These are phyloP conservation scores for Chrysemys picta DNA, from an alignment of 2,113 vertebrate species.

Conservation along the genomic window DNA sequence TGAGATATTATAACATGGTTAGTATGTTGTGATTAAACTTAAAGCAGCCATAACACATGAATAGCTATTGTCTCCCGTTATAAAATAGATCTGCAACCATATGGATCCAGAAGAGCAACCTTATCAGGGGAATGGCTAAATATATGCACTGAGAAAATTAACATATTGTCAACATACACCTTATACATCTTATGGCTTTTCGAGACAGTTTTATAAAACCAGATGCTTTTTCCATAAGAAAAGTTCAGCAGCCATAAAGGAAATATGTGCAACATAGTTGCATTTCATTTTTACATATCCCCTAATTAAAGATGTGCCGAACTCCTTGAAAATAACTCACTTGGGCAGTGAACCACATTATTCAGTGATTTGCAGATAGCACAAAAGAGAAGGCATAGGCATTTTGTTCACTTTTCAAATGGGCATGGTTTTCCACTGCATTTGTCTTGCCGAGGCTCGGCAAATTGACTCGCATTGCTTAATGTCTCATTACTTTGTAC, in stretches of 20 bases:
- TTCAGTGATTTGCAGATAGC: slow-evolving; percentile 55
- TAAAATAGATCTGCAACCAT: not conserved
- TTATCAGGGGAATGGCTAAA: not conserved
- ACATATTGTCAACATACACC: slow-evolving; percentile 29
- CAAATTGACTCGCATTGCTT: slow-evolving; percentile 55
- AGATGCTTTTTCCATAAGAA: slow-evolving; percentile 59
- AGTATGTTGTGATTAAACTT: not conserved
- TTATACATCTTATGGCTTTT: slow-evolving; percentile 41
- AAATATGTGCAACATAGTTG: slow-evolving; percentile 46
- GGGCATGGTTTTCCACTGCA: not conserved
- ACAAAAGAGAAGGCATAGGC: slow-evolving; percentile 48
- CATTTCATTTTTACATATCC: slow-evolving; percentile 72
- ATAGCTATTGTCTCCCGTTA: not conserved
- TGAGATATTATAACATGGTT: not conserved
- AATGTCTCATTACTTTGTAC: slow-evolving; percentile 21
- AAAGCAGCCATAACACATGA: not conserved
- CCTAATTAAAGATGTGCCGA: slow-evolving; percentile 74
- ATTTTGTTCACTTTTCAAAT: slow-evolving; percentile 44
- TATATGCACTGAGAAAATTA: not conserved
- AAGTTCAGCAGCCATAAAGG: slow-evolving; percentile 63
- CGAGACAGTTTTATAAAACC: slow-evolving; percentile 69
- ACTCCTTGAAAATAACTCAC: slow-evolving; percentile 59
- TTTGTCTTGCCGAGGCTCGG: slow-evolving; percentile 23
- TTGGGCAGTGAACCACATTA: slow-evolving; percentile 71
- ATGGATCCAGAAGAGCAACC: not conserved